Evolutionary conservation across 2,797 vertebrate genomes (phyloP).

Genomic region (Holocentrus rufus): DNA sequence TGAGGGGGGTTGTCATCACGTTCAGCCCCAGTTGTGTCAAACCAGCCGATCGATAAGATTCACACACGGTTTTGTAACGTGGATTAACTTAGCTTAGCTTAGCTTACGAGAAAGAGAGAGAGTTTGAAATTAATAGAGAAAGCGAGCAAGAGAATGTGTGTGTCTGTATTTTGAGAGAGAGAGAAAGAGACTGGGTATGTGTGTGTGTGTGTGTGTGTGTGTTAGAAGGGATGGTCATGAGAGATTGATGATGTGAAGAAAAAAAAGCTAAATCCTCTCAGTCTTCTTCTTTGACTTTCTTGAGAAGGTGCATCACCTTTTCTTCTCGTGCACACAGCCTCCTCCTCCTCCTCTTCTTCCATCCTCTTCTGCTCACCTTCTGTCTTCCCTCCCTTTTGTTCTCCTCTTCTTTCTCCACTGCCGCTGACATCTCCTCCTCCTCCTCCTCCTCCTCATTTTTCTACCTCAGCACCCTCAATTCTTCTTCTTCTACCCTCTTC

Average conservation of each 20-base stretch:
- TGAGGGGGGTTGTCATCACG: constrained; percentile 39
- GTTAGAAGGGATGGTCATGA: background rate
- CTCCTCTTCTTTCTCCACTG: background rate
- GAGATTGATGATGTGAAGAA: constrained; percentile 31
- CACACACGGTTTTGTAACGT: constrained; percentile 39
- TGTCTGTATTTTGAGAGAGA: background rate
- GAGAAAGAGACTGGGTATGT: background rate
- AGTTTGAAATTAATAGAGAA: background rate
- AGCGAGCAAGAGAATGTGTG: background rate
- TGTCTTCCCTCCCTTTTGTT: background rate
- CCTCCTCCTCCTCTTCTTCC: too few species aligned
- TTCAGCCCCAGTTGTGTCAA: constrained; percentile 44
- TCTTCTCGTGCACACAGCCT: too few species aligned
- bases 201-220: constrained; percentile 3
- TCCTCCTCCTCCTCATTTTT: background rate
- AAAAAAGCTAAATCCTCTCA: constrained; percentile 18
- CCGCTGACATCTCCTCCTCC: too few species aligned
- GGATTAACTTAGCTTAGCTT: background rate
- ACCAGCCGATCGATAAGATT: constrained; percentile 61
- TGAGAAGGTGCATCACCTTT: too few species aligned
- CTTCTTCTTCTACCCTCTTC: background rate
- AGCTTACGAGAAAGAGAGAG: too few species aligned
- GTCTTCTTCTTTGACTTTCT: background rate
- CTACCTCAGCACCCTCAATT: background rate
- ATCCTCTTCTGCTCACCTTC: background rate